Evolutionary conservation across 2,113 vertebrate genomes (phyloP).

Genomic region (Pelobates fuscus): DNA sequence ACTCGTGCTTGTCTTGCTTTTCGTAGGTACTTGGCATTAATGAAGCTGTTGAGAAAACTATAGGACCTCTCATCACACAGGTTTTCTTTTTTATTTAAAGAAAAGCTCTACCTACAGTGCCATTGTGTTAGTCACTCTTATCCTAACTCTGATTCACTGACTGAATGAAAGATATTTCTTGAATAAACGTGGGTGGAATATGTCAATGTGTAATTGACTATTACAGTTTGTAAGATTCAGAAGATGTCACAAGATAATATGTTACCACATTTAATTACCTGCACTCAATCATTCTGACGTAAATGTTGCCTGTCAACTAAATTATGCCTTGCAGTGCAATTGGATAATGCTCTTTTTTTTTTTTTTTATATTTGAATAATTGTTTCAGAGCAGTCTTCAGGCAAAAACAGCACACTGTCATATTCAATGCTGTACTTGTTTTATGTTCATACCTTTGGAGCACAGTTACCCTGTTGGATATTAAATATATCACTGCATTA

Average conservation of each 20-base stretch:
- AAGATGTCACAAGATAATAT: not conserved
- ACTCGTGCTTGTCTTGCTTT: not conserved
- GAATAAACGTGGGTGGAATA: slow-evolving; percentile 1
- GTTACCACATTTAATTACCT: not conserved
- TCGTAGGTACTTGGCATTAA: not conserved
- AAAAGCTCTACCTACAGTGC: not conserved
- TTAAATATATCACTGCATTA: no score
- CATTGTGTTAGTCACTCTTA: not conserved
- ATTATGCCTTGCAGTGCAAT: not conserved
- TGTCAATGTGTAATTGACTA: not conserved
- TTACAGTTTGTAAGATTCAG: not conserved
- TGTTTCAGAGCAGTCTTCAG: not conserved
- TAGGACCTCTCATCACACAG: not conserved
- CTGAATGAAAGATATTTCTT: not conserved
- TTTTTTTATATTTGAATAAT: not conserved
- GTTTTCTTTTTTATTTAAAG: not conserved
- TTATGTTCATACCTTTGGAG: no score
- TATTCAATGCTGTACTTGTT: no score
- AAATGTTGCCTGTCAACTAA: not conserved
- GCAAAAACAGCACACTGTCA: no score
- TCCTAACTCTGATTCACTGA: not conserved
- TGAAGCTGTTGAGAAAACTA: not conserved
- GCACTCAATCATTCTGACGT: not conserved
- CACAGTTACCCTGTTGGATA: no score
- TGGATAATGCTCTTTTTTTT: not conserved